Percentiles rank a stretch among this genome's conserved stretches.
Evolutionary conservation across 2,888 invertebrate species (phyloP).

Genomic region (Shargacucullia verbasci): DNA sequence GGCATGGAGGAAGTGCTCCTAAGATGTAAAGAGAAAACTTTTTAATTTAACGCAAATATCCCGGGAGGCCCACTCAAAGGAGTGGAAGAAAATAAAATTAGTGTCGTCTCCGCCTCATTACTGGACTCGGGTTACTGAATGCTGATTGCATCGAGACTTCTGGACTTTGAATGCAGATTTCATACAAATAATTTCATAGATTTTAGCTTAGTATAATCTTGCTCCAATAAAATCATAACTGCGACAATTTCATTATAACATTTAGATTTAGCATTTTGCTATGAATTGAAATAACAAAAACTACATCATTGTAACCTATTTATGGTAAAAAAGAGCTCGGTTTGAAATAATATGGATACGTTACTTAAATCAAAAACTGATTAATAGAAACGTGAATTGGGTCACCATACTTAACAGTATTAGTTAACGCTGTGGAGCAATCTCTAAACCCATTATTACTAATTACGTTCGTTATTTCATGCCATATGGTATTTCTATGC

Average conservation of each 20-base stretch:
- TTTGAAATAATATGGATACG: no score
- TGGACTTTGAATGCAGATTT: conserved; percentile 10
- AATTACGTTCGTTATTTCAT: conserved; percentile 45
- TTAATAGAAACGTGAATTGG: conserved; percentile 32
- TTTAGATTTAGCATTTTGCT: no score
- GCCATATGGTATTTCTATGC: conserved; percentile 45
- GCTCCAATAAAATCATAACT: no score
- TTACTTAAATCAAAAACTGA: no score
- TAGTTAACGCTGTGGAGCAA: conserved; percentile 46
- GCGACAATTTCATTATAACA: no score
- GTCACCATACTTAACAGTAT: conserved; percentile 41
- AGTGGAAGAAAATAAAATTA: conserved; percentile 78
- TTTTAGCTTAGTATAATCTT: no score
- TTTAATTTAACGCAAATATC: conserved; percentile 83
- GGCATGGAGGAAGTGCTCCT: conserved; percentile 63
- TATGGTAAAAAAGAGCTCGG: no score
- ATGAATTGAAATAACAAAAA: no score
- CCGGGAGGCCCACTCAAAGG: conserved; percentile 75
- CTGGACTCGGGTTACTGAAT: conserved; percentile 52
- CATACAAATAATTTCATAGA: background rate
- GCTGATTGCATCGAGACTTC: conserved; percentile 24
- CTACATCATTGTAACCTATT: no score
- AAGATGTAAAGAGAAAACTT: conserved; percentile 75
- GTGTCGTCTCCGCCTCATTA: conserved; percentile 78
- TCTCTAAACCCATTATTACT: conserved; percentile 45